Percentiles rank a stretch among this genome's conserved stretches.
Evolutionary conservation across 1,140 invertebrate species (phyloP).

Genomic region (Batillaria attramentaria): DNA sequence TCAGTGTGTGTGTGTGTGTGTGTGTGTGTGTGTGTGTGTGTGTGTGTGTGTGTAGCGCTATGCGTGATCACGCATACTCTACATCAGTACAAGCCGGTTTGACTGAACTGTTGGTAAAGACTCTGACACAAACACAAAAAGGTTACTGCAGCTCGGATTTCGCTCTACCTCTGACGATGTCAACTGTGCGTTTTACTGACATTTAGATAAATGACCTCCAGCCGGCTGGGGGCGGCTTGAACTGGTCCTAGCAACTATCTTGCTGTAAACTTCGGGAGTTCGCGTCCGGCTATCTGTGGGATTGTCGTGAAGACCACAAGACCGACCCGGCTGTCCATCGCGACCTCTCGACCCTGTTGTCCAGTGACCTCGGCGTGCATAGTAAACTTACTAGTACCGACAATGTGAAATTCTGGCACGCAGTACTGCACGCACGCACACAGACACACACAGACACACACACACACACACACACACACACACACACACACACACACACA

Average conservation of each 20-base stretch:
- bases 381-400: not conserved
- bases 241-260: not conserved
- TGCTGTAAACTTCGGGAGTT: not conserved
- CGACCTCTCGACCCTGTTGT: not conserved
- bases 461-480: conserved; percentile 11
- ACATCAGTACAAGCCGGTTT: not conserved
- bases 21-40: conserved; percentile 14
- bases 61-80: not conserved
- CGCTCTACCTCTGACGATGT: too few species aligned
- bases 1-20: conserved; percentile 3
- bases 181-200: not conserved
- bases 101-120: not conserved
- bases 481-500: conserved; percentile 9
- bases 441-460: not conserved
- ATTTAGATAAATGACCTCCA: not conserved
- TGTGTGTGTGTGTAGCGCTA: not conserved
- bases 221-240: not conserved
- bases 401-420: not conserved
- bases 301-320: too few species aligned
- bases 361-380: not conserved
- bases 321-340: not conserved
- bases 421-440: not conserved
- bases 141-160: not conserved
- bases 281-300: not conserved
- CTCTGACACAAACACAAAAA: not conserved